A percentile compares a stretch with the other conserved stretches of the same genome.
phyloP scores from a whole-genome alignment of 2,113 vertebrate genomes.

The Sterna hirundo region DNA sequence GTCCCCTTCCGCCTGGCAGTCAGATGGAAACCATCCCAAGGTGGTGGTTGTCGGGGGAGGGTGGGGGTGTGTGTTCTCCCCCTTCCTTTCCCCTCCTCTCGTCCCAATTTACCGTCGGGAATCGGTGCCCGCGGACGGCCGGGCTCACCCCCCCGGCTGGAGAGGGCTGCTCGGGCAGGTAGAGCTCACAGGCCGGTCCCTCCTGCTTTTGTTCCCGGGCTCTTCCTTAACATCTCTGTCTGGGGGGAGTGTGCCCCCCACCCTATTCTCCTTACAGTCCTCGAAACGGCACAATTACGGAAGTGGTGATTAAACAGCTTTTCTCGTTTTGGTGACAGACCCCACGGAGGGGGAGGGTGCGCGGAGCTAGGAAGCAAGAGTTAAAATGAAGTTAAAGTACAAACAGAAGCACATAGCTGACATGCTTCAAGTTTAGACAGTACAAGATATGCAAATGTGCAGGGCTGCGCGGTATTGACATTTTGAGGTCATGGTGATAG shows the following conservation, averaged over 20 bases:
- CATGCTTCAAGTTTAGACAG: conserved; percentile 72
- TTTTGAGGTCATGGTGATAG: conserved; percentile 75
- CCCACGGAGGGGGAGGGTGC: neutral
- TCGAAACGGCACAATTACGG: neutral
- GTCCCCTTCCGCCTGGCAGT: neutral
- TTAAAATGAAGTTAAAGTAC: conserved; percentile 66
- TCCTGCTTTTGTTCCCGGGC: neutral
- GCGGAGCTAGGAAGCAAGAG: neutral
- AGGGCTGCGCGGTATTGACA: conserved; percentile 64
- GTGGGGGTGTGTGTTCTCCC: neutral
- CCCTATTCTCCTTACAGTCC: neutral
- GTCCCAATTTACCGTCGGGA: neutral
- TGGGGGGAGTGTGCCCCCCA: neutral
- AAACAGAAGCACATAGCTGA: conserved; percentile 67
- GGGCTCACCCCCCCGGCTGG: neutral
- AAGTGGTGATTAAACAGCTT: neutral
- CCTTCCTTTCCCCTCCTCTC: too few species aligned
- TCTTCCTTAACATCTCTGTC: neutral
- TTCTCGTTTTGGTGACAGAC: neutral
- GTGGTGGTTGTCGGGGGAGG: neutral
- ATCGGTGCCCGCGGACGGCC: neutral
- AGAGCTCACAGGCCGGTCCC: neutral
- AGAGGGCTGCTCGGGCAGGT: neutral
- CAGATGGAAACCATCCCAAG: neutral
- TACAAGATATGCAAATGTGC: conserved; percentile 54